phyloP scores from a whole-genome alignment of 2,113 vertebrate species.

The Muntiacus muntjak region DNA sequence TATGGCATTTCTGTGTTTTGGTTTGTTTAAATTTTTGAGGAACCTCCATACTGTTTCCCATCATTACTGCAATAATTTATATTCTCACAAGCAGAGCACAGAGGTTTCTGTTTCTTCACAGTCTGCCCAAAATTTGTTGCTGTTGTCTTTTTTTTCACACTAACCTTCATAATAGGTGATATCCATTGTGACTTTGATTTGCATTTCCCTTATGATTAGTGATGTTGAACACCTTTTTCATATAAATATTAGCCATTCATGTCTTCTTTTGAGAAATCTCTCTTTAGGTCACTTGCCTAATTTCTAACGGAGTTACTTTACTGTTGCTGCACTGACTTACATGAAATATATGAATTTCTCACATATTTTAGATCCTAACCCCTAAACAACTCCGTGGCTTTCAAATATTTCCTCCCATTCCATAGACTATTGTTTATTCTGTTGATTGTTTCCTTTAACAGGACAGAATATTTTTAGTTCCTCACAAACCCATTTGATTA shows the following conservation, averaged over 20 bases:
- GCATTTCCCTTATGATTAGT: neutral
- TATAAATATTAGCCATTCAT: neutral
- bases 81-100: neutral
- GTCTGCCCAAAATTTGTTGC: neutral
- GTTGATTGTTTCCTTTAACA: neutral
- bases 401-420: neutral
- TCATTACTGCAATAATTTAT: neutral
- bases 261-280: neutral
- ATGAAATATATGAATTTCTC: neutral
- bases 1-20: neutral
- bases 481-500: neutral
- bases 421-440: neutral
- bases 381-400: neutral
- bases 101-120: neutral
- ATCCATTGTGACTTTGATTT: neutral
- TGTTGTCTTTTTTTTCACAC: neutral
- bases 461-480: neutral
- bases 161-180: neutral
- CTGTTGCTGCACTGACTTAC: neutral
- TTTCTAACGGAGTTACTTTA: neutral
- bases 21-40: neutral
- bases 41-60: neutral
- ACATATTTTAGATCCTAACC: neutral
- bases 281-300: neutral
- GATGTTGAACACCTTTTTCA: neutral